Conservation (phyloP, 2,797 vertebrate species). For the Neopelma chrysocephalum region DNA sequence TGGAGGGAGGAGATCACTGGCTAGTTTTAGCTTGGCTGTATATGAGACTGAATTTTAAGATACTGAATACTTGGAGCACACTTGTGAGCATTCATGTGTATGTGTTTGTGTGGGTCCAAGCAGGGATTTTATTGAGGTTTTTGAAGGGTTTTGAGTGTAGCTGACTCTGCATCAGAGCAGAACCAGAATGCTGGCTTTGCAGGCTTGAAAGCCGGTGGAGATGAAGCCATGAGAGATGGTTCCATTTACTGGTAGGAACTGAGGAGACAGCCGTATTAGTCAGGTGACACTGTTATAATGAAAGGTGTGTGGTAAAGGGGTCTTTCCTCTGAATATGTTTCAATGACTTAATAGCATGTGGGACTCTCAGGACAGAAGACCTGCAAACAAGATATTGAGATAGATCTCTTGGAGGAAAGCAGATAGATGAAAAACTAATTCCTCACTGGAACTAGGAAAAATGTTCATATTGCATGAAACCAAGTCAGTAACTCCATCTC, state of each 20-base stretch:
- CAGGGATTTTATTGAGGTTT: not conserved
- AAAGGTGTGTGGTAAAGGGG: not conserved
- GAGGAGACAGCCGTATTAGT: not conserved
- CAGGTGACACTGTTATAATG: not conserved
- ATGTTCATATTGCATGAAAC: not conserved
- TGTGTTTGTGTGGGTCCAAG: not conserved
- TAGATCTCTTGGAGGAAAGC: not conserved
- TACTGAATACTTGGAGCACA: not conserved
- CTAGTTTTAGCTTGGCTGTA: not conserved
- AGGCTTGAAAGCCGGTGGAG: not conserved
- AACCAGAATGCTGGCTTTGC: not conserved
- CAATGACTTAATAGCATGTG: not conserved
- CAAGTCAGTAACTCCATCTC: not conserved
- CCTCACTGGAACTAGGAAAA: not conserved
- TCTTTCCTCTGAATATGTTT: not conserved
- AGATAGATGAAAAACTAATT: not conserved
- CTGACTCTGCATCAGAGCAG: not conserved
- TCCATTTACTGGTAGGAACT: not conserved
- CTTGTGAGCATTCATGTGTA: not conserved
- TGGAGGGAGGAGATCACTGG: not conserved
- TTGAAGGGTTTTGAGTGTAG: not conserved
- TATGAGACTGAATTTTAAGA: not conserved
- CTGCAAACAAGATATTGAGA: not conserved
- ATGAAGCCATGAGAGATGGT: not conserved
- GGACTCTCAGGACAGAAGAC: not conserved